Evolutionary conservation across 2,797 vertebrate genomes (phyloP).

Genomic region (Peromyscus melanophrys): DNA sequence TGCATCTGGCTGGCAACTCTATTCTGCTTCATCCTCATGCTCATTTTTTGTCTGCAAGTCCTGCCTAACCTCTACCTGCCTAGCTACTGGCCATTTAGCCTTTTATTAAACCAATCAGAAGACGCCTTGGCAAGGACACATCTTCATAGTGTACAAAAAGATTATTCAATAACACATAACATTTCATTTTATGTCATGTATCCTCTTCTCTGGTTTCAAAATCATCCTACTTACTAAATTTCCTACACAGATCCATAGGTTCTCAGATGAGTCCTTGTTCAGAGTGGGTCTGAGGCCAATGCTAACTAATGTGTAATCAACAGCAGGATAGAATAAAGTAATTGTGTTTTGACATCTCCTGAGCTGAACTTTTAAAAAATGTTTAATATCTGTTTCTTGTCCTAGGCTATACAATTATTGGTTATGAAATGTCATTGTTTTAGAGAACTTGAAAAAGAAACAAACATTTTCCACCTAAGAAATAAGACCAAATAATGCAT

Average conservation of each 20-base stretch:
- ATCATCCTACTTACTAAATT: conserved; percentile 18
- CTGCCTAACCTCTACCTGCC: neutral
- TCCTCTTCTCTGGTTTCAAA: neutral
- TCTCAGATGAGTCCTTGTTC: conserved; percentile 32
- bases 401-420: conserved; percentile 56
- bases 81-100: neutral
- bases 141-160: neutral
- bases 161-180: neutral
- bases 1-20: neutral
- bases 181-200: neutral
- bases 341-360: neutral
- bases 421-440: conserved; percentile 51
- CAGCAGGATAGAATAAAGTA: neutral
- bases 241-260: conserved; percentile 14
- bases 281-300: neutral
- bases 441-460: neutral
- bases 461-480: conserved; percentile 56
- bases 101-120: neutral
- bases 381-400: neutral
- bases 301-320: conserved; percentile 35
- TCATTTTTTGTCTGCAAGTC: neutral
- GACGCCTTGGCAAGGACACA: neutral
- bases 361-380: neutral
- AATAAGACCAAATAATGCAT: conserved; percentile 52
- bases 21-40: neutral